Conservation (phyloP, 2,113 vertebrate species). For the Melanocharis versteri region DNA sequence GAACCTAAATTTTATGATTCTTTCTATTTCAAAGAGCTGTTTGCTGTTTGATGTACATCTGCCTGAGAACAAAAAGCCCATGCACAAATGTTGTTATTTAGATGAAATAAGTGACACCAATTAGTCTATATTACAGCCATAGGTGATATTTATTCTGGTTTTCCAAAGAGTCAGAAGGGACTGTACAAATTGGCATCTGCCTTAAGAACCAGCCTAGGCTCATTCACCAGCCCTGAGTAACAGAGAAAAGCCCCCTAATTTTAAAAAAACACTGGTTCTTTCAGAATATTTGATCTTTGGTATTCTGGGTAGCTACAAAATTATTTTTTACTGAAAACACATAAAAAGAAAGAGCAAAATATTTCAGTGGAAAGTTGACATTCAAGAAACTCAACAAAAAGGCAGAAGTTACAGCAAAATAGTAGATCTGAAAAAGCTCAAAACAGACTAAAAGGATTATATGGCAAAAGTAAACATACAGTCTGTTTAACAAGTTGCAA, state of each 20-base stretch:
- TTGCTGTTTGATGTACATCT: neutral
- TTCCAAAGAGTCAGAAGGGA: neutral
- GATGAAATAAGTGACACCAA: neutral
- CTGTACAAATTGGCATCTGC: neutral
- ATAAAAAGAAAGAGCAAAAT: neutral
- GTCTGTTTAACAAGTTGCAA: neutral
- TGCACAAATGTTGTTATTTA: neutral
- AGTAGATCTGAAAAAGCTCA: neutral
- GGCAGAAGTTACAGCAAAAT: neutral
- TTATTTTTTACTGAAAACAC: neutral
- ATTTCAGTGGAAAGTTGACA: neutral
- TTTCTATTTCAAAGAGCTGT: neutral
- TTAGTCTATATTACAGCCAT: neutral
- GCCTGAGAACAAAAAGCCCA: neutral
- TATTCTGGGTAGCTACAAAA: neutral
- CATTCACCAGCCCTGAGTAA: neutral
- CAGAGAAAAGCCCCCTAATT: rapidly evolving
- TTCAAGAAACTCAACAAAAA: neutral
- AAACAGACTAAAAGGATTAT: neutral
- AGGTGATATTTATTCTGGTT: neutral
- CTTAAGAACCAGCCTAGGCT: neutral
- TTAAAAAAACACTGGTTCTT: neutral
- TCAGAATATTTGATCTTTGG: neutral
- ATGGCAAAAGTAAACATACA: neutral
- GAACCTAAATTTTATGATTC: neutral